These are phyloP conservation scores for Salminus brasiliensis DNA, from an alignment of 2,113 vertebrate species.

Conservation along the genomic window DNA sequence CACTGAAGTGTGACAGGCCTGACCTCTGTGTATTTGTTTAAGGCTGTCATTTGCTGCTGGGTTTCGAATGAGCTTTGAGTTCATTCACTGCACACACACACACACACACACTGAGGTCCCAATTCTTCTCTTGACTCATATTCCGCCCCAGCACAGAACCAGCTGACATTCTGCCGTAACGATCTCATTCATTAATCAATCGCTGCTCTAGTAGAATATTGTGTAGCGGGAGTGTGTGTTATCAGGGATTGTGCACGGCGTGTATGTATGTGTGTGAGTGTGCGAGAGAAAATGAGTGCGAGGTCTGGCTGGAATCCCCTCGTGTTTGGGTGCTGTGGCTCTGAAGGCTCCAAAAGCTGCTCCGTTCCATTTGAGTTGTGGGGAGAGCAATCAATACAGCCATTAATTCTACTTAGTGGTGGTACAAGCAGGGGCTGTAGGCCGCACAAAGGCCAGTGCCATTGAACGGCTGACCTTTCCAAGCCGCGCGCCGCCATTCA, in stretches of 20 bases:
- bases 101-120: neutral
- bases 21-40: constrained; percentile 34
- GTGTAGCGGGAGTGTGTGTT: neutral
- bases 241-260: neutral
- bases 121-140: neutral
- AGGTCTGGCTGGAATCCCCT: constrained; percentile 8
- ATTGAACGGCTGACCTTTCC: constrained; percentile 50
- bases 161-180: constrained; percentile 35
- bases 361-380: constrained; percentile 57
- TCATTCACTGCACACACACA: constrained; percentile 11
- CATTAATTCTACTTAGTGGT: constrained; percentile 60
- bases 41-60: constrained; percentile 35
- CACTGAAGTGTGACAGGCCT: constrained; percentile 23
- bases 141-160: constrained; percentile 3
- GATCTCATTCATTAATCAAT: constrained; percentile 52
- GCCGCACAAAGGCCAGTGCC: constrained; percentile 47
- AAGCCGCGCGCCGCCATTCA: constrained; percentile 17
- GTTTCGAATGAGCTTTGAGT: constrained; percentile 21
- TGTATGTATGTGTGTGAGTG: constrained; percentile 6
- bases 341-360: constrained; percentile 21
- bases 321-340: constrained; percentile 24
- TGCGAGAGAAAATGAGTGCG: neutral
- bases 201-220: constrained; percentile 24
- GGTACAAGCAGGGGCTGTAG: constrained; percentile 46
- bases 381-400: constrained; percentile 54